phyloP scores from a whole-genome alignment of 2,888 invertebrate genomes.

The Oasisia sp. region DNA sequence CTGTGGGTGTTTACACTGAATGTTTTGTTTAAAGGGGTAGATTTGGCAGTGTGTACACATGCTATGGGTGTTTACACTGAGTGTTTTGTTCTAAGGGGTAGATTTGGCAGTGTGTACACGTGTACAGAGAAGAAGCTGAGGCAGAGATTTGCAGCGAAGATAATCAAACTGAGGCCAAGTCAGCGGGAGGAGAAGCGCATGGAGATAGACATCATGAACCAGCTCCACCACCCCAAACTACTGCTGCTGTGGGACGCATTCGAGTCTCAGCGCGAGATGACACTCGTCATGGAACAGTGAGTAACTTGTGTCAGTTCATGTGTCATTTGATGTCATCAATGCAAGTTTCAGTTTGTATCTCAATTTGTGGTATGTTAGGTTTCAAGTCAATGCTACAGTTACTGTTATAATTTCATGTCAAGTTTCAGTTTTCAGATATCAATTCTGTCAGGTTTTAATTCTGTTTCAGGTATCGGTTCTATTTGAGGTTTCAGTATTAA shows the following conservation, averaged over 20 bases:
- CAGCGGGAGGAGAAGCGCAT: conserved; percentile 90
- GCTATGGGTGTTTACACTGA: conserved; percentile 37
- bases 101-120: conserved; percentile 69
- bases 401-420: no score
- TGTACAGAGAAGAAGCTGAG: conserved; percentile 74
- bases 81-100: conserved; percentile 60
- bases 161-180: conserved; percentile 83
- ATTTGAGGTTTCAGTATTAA: no score
- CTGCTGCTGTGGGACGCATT: conserved; percentile 97
- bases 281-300: conserved; percentile 97
- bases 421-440: no score
- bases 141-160: conserved; percentile 84
- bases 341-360: no score
- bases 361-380: no score
- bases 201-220: conserved; percentile 96
- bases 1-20: background rate
- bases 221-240: conserved; percentile 92
- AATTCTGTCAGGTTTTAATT: no score
- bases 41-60: conserved; percentile 69
- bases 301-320: conserved; percentile 66
- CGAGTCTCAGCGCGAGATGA: conserved; percentile 78
- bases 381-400: no score
- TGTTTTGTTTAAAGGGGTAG: conserved; percentile 62
- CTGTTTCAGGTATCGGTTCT: no score
- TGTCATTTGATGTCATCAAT: no score